phyloP scores from a whole-genome alignment of 37 sponge, comb jelly and placozoan species.

The Spongilla lacustris region DNA sequence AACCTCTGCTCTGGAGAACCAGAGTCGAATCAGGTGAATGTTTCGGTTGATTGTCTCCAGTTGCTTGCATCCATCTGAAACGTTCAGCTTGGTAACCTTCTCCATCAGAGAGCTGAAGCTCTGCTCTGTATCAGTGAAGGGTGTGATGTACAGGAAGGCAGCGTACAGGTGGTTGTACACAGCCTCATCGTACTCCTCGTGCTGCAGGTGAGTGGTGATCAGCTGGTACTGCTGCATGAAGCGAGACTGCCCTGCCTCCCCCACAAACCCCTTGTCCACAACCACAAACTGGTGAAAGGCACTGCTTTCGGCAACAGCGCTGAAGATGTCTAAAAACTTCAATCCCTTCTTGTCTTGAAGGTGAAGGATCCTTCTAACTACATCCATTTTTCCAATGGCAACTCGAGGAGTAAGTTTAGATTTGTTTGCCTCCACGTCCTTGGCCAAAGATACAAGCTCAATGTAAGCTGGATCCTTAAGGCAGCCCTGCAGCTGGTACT shows the following conservation, averaged over 20 bases:
- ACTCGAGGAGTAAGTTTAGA: slow-evolving; percentile 59
- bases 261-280: slow-evolving; percentile 68
- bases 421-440: slow-evolving; percentile 17
- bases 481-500: slow-evolving; percentile 62
- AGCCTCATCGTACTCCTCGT: slow-evolving; percentile 89
- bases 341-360: slow-evolving; percentile 8
- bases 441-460: slow-evolving; percentile 42
- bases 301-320: slow-evolving; percentile 58
- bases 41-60: slow-evolving; percentile 57
- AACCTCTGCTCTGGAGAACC: slow-evolving; percentile 59
- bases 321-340: slow-evolving; percentile 49
- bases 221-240: slow-evolving; percentile 75
- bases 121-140: slow-evolving; percentile 69
- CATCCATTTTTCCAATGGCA: slow-evolving; percentile 50
- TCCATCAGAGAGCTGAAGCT: slow-evolving; percentile 67
- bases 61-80: slow-evolving; percentile 30
- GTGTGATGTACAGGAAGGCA: slow-evolving; percentile 80
- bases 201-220: slow-evolving; percentile 81
- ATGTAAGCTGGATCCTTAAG: slow-evolving; percentile 45
- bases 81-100: slow-evolving; percentile 47
- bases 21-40: slow-evolving; percentile 45
- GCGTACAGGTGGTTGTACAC: slow-evolving; percentile 82
- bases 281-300: slow-evolving; percentile 71
- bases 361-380: slow-evolving; percentile 36
- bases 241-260: slow-evolving; percentile 41